phyloP scores from a whole-genome alignment of 35 echinoderm and acorn worm genomes.

The Apostichopus californicus region DNA sequence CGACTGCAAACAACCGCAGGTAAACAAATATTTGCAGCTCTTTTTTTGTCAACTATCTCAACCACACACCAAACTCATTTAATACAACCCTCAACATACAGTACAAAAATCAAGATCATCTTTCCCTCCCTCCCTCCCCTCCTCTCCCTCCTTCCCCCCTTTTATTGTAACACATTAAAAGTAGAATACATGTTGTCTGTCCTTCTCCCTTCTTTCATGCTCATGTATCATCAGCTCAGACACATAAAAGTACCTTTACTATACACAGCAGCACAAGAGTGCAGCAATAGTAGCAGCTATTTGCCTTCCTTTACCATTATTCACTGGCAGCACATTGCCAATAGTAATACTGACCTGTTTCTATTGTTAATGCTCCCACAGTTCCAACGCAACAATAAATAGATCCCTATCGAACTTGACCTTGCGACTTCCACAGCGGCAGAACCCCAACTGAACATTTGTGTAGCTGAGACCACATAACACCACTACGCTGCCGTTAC shows the following conservation, averaged over 20 bases:
- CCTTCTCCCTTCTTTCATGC: background rate
- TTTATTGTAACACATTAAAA: background rate
- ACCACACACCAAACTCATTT: background rate
- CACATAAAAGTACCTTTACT: constrained; percentile 1
- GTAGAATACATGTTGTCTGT: background rate
- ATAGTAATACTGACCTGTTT: constrained; percentile 55
- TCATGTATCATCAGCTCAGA: background rate
- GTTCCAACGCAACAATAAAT: constrained; percentile 58
- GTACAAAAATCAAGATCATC: too few species aligned
- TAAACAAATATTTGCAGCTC: constrained; percentile 1
- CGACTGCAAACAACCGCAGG: background rate
- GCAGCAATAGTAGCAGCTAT: background rate
- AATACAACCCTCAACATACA: background rate
- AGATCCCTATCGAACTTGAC: constrained; percentile 56
- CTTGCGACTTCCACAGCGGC: constrained; percentile 45
- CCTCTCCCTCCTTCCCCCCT: background rate
- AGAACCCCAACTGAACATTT: constrained; percentile 54
- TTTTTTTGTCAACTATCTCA: background rate
- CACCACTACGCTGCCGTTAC: constrained; percentile 33
- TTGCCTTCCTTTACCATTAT: constrained; percentile 3
- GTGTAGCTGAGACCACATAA: constrained; percentile 53
- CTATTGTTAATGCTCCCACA: constrained; percentile 48
- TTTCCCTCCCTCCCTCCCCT: too few species aligned
- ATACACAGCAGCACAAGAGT: background rate
- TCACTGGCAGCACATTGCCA: constrained; percentile 17